Conservation (phyloP, 2,113 vertebrate genomes). For the Atractosteus spatula region DNA sequence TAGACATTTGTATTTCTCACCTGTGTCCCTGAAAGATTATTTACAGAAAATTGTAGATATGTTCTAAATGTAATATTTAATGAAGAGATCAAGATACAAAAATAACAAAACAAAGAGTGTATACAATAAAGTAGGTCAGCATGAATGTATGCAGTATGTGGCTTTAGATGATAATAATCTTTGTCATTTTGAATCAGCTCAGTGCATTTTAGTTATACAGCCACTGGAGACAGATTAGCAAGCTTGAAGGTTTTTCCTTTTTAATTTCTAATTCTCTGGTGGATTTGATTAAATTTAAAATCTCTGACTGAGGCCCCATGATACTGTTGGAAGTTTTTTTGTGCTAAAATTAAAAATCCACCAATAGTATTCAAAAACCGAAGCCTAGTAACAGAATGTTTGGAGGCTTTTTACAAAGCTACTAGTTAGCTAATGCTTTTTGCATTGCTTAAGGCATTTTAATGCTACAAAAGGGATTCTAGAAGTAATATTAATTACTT, state of each 20-base stretch:
- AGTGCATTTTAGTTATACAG: background rate
- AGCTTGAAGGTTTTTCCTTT: background rate
- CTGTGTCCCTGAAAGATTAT: no score
- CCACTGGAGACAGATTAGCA: background rate
- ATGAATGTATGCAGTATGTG: background rate
- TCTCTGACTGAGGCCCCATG: background rate
- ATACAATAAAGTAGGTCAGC: background rate
- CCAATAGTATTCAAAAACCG: no score
- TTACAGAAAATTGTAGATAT: no score
- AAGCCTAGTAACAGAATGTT: no score
- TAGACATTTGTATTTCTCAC: no score
- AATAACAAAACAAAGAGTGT: background rate
- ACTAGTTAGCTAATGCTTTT: no score
- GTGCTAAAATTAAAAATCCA: no score
- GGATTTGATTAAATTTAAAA: background rate
- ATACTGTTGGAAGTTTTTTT: background rate
- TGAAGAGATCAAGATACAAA: no score
- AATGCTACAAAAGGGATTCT: no score
- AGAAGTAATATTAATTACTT: no score
- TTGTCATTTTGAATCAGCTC: slow-evolving; percentile 1
- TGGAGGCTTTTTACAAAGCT: no score
- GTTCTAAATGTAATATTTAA: background rate
- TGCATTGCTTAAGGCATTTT: no score
- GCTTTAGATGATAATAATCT: slow-evolving; percentile 9
- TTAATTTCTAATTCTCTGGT: background rate